Evolutionary conservation across 2,113 vertebrate species (phyloP).

Genomic region (Cryptotis parvus): DNA sequence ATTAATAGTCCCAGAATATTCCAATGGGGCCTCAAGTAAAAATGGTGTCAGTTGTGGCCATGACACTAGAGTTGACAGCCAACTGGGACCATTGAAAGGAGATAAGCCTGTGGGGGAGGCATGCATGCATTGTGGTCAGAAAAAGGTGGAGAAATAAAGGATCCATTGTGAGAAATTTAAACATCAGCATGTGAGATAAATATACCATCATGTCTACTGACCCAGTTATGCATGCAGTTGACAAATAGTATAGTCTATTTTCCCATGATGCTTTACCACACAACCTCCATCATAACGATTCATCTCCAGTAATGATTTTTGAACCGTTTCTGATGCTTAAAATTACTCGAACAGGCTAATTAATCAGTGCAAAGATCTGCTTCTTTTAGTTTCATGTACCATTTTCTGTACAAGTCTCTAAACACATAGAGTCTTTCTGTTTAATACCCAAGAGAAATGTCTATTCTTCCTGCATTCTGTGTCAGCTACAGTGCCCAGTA

Average conservation of each 20-base stretch:
- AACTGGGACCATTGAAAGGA: too few relatives aligned
- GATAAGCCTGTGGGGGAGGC: too few relatives aligned
- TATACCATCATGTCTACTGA: background rate
- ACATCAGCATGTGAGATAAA: background rate
- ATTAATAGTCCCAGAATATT: too few relatives aligned
- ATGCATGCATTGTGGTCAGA: too few relatives aligned
- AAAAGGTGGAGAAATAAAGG: too few relatives aligned
- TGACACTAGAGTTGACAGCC: too few relatives aligned
- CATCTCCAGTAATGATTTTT: background rate
- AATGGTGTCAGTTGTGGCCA: too few relatives aligned
- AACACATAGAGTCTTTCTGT: background rate
- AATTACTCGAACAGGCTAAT: background rate
- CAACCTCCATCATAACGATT: background rate
- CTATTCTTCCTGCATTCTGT: background rate
- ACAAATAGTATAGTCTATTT: background rate
- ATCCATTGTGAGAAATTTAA: background rate
- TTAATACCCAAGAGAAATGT: constrained; percentile 25
- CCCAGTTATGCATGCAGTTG: background rate
- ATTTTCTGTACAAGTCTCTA: background rate
- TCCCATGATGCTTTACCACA: accelerated
- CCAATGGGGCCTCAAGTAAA: too few relatives aligned
- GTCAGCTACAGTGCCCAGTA: background rate
- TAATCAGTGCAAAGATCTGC: background rate
- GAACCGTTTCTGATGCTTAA: background rate
- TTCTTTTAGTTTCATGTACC: background rate